These are phyloP conservation scores for Pleuronectes platessa DNA, from an alignment of 2,113 vertebrate species.

Conservation along the genomic window DNA sequence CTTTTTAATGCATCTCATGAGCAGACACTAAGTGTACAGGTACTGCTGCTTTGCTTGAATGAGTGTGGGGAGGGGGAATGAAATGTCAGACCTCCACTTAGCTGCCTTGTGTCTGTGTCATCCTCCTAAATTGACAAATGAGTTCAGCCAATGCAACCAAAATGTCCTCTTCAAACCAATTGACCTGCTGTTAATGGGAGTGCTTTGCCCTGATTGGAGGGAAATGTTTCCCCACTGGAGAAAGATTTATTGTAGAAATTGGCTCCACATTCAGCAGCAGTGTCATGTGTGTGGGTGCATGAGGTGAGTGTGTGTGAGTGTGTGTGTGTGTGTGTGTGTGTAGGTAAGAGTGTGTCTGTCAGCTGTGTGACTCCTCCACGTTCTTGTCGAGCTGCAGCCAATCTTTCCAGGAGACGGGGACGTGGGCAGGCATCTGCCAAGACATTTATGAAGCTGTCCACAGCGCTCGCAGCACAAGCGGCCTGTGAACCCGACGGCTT, in stretches of 20 bases:
- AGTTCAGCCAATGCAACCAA: conserved; percentile 54
- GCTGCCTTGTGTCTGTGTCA: conserved; percentile 30
- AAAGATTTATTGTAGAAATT: conserved; percentile 6
- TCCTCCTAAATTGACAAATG: conserved; percentile 29
- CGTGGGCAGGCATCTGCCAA: conserved; percentile 69
- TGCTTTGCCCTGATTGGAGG: conserved; percentile 51
- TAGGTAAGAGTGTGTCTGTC: conserved; percentile 48
- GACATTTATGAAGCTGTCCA: conserved; percentile 61
- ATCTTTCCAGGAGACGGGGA: conserved; percentile 58
- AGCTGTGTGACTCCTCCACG: conserved; percentile 58
- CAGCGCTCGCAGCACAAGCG: conserved; percentile 59
- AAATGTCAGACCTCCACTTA: conserved; percentile 36
- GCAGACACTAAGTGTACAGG: background rate
- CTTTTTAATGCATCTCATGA: conserved; percentile 26
- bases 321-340: background rate
- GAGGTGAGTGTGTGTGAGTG: background rate
- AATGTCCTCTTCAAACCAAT: conserved; percentile 54
- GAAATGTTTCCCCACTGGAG: background rate
- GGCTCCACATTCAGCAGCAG: conserved; percentile 23
- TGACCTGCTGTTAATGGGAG: conserved; percentile 60
- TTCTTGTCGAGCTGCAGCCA: conserved; percentile 44
- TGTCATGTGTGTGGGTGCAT: background rate
- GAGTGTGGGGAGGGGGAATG: background rate
- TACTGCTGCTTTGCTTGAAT: conserved; percentile 45
- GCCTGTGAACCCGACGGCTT: conserved; percentile 59